Evolutionary conservation across 2,113 vertebrate species (phyloP), one percentile per base, ranked within the genome.

Genomic region (Hyla sarda): DNA sequence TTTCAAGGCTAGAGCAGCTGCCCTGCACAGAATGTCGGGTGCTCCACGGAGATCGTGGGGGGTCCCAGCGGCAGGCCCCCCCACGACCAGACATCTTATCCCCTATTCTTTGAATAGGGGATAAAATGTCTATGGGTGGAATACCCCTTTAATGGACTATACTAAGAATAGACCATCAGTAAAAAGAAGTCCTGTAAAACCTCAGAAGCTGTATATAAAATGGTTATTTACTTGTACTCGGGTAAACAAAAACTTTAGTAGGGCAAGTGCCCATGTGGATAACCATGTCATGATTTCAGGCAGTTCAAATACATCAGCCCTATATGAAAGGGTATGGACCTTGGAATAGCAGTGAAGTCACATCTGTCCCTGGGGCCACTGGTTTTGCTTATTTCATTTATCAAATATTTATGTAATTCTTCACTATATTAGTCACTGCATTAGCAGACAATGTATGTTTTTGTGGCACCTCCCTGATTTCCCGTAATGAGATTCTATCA

Each of bases 401-500:
- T 41, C 0, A 71, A 71, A 71, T 71, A 71, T 41, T 71, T 71
- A 19, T 23, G 28, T 23, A 5, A 71, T 71, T 71, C 67, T 71
- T 71, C 5, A 37, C 67, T 23, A 19, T 71, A 71, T 71, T 71
- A 71, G 67, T 71, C 67, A 71, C 67, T 23, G 32, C 67, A 71
- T 71, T 41, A 37, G 67, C 34, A 71, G 67, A 71, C 67, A 71
- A 71, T 41, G 17, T 11, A 16, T 71, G 67, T 71, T 71, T 71
- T 71, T 71, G 17, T 71, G 67, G 37, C 32, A 23, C 34, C 67
- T 71, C 67, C 67, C 67, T 71, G 34, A 41, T 71, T 71, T 71
- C 67, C 67, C 67, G 3, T 71, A 71, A 37, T 71, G 41, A 23
- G 17, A 41, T 7, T 69, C 67, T 23, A 37, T 71, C 17, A 71